Conservation (phyloP, 2,113 vertebrate genomes). For the Corythaeola cristata region DNA sequence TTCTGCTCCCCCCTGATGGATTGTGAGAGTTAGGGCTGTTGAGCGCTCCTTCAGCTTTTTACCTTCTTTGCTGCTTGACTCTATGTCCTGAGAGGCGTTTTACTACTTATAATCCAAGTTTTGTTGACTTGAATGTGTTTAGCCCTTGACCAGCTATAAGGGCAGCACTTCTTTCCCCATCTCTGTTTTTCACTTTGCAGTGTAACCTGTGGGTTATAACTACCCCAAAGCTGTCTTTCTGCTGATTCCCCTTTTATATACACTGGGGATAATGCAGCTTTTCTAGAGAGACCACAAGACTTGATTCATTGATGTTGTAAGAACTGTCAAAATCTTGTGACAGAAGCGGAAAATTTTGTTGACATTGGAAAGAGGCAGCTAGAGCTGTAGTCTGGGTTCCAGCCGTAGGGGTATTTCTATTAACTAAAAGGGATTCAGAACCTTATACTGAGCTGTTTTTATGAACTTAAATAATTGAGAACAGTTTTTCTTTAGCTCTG, state of each 20-base stretch:
- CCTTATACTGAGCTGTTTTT: slow-evolving; percentile 5
- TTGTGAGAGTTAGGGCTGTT: not conserved
- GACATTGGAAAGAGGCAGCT: slow-evolving; percentile 45
- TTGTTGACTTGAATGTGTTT: not conserved
- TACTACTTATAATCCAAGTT: not conserved
- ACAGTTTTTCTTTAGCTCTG: slow-evolving; percentile 51
- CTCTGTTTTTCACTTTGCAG: not conserved
- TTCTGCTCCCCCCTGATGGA: not conserved
- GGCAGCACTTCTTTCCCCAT: not conserved
- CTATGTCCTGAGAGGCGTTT: not conserved
- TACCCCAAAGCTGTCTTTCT: not conserved
- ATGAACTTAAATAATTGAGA: slow-evolving; percentile 57
- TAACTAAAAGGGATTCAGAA: slow-evolving; percentile 37
- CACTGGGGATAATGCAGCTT: not conserved
- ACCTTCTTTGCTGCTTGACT: not conserved
- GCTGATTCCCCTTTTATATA: slow-evolving; percentile 18
- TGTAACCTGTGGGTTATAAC: not conserved
- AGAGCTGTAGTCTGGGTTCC: slow-evolving; percentile 19
- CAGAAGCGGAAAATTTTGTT: slow-evolving; percentile 62
- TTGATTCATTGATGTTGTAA: slow-evolving; percentile 52
- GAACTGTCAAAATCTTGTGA: slow-evolving; percentile 55
- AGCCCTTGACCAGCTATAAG: not conserved
- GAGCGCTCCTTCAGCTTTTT: not conserved
- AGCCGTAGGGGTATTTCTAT: slow-evolving; percentile 41
- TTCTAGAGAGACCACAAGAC: slow-evolving; percentile 35